These are phyloP conservation scores for Oscheius myriophilus DNA, from an alignment of 2,888 invertebrate genomes.

Conservation along the genomic window DNA sequence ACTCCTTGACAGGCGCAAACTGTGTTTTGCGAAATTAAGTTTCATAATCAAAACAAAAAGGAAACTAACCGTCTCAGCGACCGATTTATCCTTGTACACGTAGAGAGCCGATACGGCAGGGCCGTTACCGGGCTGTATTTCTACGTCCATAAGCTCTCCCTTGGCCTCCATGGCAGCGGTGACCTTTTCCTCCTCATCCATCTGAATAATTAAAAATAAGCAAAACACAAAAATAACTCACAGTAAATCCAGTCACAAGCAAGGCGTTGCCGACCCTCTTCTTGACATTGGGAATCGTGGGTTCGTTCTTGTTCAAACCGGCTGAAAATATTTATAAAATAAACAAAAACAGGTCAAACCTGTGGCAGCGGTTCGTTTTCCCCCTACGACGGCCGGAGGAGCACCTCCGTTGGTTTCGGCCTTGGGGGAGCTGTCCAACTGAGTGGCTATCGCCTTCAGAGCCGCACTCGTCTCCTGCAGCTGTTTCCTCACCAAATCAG, in stretches of 20 bases:
- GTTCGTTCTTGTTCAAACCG: too few relatives aligned
- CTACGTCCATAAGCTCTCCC: slow-evolving; percentile 14
- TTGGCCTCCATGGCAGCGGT: slow-evolving; percentile 18
- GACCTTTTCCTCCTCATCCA: slow-evolving; percentile 12
- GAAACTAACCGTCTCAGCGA: slow-evolving; percentile 16
- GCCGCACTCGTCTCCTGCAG: slow-evolving; percentile 8
- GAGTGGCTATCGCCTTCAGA: background rate
- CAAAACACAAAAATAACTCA: background rate
- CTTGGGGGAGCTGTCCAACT: background rate
- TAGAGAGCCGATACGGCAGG: slow-evolving; percentile 2
- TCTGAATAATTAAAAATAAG: background rate
- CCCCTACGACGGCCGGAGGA: background rate
- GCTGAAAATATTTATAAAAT: too few relatives aligned
- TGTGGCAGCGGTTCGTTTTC: slow-evolving; percentile 13
- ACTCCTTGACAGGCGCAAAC: too few relatives aligned
- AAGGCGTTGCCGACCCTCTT: slow-evolving; percentile 10
- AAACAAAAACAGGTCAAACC: background rate
- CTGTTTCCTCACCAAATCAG: slow-evolving; percentile 3
- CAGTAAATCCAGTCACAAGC: slow-evolving; percentile 17
- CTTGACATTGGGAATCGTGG: background rate
- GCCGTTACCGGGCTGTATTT: slow-evolving; percentile 1
- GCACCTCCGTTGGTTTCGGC: background rate
- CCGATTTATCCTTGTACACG: slow-evolving; percentile 2
- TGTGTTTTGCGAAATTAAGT: too few relatives aligned
- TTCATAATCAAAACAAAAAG: too few relatives aligned